These are phyloP conservation scores for Scaptomyza pallida DNA, from an alignment of 1,140 invertebrate species.

Conservation along the genomic window DNA sequence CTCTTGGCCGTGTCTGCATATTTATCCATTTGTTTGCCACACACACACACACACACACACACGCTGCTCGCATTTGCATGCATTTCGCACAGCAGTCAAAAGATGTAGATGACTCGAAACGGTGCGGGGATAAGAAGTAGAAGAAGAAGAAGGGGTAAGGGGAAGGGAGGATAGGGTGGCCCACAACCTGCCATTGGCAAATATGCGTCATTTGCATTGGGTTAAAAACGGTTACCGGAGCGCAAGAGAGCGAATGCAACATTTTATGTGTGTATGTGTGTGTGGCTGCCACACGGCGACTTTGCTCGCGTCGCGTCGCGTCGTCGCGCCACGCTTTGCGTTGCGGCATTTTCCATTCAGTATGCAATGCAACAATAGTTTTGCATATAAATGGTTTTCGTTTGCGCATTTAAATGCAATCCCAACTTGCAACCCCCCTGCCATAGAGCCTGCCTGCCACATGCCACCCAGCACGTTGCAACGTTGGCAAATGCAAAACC, in stretches of 20 bases:
- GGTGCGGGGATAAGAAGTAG: too few relatives aligned
- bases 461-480: neutral
- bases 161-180: neutral
- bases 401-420: conserved; percentile 76
- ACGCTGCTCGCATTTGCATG: conserved; percentile 70
- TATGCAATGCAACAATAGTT: conserved; percentile 83
- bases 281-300: conserved; percentile 22
- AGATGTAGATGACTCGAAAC: conserved; percentile 53
- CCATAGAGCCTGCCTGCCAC: too few relatives aligned
- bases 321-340: conserved; percentile 7
- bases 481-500: conserved; percentile 31
- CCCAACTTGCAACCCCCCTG: conserved; percentile 40
- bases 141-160: neutral
- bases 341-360: conserved; percentile 66
- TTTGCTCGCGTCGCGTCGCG: conserved; percentile 1
- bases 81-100: conserved; percentile 74
- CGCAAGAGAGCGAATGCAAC: conserved; percentile 33
- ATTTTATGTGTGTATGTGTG: conserved; percentile 52
- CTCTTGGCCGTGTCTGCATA: conserved; percentile 64
- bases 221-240: conserved; percentile 69
- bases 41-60: too few relatives aligned
- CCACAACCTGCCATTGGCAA: conserved; percentile 41
- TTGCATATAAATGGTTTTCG: conserved; percentile 84
- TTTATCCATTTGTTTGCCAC: conserved; percentile 77
- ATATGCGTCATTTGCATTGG: conserved; percentile 80